Conservation (phyloP, 2,113 vertebrate genomes). For the Melanerpes formicivorus region DNA sequence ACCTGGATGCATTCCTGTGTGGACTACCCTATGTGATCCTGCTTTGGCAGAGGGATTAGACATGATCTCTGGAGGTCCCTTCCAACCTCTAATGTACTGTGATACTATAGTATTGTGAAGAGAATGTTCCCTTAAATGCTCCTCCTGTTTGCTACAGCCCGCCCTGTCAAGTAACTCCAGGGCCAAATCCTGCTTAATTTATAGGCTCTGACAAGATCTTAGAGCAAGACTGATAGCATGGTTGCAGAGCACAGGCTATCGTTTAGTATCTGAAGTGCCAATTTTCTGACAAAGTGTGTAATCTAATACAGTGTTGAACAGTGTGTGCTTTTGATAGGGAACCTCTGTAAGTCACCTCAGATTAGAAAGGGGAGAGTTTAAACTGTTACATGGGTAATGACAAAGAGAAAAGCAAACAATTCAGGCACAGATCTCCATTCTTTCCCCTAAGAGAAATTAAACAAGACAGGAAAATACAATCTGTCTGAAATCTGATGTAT, state of each 20-base stretch:
- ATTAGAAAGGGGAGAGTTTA: slow-evolving; percentile 37
- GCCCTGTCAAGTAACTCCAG: neutral
- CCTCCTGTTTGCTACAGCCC: neutral
- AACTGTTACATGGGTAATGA: slow-evolving; percentile 22
- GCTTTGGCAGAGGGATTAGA: too few species aligned
- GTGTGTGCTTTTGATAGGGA: slow-evolving; percentile 22
- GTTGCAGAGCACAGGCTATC: slow-evolving; percentile 35
- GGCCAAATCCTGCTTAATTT: slow-evolving; percentile 44
- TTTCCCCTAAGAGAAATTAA: neutral
- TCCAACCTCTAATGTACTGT: too few species aligned
- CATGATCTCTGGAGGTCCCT: too few species aligned
- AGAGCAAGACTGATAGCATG: slow-evolving; percentile 47
- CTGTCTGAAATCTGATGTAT: neutral
- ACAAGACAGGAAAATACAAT: slow-evolving; percentile 6
- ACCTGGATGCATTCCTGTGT: too few species aligned
- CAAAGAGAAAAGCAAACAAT: slow-evolving; percentile 49
- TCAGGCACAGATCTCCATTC: neutral
- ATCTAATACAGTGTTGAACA: slow-evolving; percentile 24
- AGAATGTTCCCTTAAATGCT: neutral
- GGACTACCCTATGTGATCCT: too few species aligned
- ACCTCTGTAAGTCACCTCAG: slow-evolving; percentile 48
- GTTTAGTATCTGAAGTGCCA: slow-evolving; percentile 43
- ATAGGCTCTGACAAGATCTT: slow-evolving; percentile 43
- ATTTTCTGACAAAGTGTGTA: slow-evolving; percentile 64
- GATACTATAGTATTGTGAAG: neutral